Conservation (phyloP, 2,113 vertebrate species). For the Antigone vipio region DNA sequence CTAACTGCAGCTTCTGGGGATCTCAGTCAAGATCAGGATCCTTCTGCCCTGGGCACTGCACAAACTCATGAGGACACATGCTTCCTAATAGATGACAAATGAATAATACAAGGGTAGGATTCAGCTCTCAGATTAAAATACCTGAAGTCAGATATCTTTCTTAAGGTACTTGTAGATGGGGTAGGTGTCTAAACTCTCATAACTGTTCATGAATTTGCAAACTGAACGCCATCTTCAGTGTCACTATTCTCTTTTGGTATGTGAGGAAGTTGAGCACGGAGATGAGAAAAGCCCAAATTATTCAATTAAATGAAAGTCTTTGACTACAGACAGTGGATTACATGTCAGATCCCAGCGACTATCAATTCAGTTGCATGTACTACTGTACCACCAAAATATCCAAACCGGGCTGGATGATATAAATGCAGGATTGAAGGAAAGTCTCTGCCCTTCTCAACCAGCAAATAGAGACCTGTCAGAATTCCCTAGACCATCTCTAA, state of each 20-base stretch:
- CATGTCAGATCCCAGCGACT: background rate
- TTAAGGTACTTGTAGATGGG: background rate
- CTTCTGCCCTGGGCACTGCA: background rate
- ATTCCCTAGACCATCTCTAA: too few species aligned
- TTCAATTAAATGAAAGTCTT: background rate
- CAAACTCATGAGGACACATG: background rate
- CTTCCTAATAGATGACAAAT: background rate
- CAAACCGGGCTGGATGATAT: background rate
- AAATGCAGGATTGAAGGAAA: background rate
- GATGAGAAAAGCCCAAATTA: background rate
- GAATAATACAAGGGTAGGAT: background rate
- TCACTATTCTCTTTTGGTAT: background rate
- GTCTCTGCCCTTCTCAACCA: background rate
- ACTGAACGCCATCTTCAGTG: background rate
- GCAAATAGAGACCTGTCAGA: background rate
- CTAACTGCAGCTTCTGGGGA: background rate
- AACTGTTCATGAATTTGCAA: background rate
- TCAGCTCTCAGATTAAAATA: background rate
- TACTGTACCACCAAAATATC: background rate
- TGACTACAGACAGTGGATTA: background rate
- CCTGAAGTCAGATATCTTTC: background rate
- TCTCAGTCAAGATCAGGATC: background rate
- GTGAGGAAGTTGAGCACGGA: background rate
- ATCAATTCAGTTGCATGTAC: background rate
- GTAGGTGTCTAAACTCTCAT: background rate